Evolutionary conservation across 2,888 invertebrate species (phyloP), one percentile per base, ranked within the genome.

Genomic region (Congeria kusceri): DNA sequence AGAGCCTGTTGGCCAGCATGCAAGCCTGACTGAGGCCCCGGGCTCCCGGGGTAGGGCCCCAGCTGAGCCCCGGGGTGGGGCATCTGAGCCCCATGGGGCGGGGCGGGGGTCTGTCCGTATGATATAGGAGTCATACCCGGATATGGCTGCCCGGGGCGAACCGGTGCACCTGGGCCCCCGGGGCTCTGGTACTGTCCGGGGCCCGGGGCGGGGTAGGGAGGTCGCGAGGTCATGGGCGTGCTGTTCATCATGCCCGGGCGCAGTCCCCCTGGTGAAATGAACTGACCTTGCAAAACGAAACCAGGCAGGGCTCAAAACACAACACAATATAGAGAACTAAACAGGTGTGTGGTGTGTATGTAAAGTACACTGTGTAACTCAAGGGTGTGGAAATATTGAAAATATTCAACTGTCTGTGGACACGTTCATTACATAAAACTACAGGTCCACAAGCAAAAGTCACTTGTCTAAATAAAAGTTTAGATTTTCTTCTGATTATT

Each of bases 201-300:
- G n/a, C 53, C 53, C 81, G 80, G 77, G 68, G 67, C 77, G 15
- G 78, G 77, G 15, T 13, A 39, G 9, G 9, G 39, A 44, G 71
- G 83, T 62, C 76, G 75, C 25, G 75, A 79, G 27, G 77, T 76
- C 67, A 73, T 77, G 70, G 70, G 57, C 15, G 65, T 47, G 44
- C 29, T 47, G n/a, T 64, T 61, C 67, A 67, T 62, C 73, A 77
- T 69, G 28, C 63, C 64, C 56, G 68, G 80, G 18, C 73, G 69
- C 32, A 44, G 69, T 23, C 72, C 78, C 63, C 68, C 76, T 29
- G 75, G 78, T 25, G 79, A 73, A 79, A 83, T 80, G 72, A 67
- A 84, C 39, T 76, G 73, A 62, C 80, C 81, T 74, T 85, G 82
- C 65, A 72, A 77, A 83, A 73, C 82, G 85, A 85, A 86, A 85